These are phyloP conservation scores for Brachyhypopomus gauderio DNA, from an alignment of 2,113 vertebrate species.

Conservation along the genomic window DNA sequence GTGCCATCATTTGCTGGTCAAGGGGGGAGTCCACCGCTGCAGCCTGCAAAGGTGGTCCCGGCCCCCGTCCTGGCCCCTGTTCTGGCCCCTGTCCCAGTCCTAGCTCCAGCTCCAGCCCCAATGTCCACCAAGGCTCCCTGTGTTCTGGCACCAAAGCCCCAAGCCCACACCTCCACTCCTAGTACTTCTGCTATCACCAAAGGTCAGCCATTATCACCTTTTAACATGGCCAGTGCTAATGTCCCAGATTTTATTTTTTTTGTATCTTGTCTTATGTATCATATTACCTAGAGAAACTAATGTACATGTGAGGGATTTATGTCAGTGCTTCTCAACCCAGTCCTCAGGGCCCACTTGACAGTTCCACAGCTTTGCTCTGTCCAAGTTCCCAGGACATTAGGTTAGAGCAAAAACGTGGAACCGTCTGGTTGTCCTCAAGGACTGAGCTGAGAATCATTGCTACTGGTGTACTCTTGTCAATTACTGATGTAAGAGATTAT, in stretches of 20 bases:
- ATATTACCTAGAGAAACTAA: too few species aligned
- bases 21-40: neutral
- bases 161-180: neutral
- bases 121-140: neutral
- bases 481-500: neutral
- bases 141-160: slow-evolving; percentile 6
- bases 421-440: too few species aligned
- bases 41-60: slow-evolving; percentile 6
- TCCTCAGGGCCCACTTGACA: too few species aligned
- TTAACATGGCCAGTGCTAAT: neutral
- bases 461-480: neutral
- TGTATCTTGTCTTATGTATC: too few species aligned
- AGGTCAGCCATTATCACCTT: slow-evolving; percentile 14
- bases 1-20: neutral
- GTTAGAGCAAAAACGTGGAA: too few species aligned
- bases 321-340: too few species aligned
- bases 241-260: neutral
- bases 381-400: too few species aligned
- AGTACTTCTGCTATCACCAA: neutral
- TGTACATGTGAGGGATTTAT: neutral
- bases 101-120: neutral
- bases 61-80: neutral
- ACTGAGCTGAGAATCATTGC: too few species aligned
- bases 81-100: neutral
- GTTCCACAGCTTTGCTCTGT: too few species aligned